Base-by-base conservation (phyloP, 2,888 invertebrate species). In the Halocaridina rubra region DNA sequence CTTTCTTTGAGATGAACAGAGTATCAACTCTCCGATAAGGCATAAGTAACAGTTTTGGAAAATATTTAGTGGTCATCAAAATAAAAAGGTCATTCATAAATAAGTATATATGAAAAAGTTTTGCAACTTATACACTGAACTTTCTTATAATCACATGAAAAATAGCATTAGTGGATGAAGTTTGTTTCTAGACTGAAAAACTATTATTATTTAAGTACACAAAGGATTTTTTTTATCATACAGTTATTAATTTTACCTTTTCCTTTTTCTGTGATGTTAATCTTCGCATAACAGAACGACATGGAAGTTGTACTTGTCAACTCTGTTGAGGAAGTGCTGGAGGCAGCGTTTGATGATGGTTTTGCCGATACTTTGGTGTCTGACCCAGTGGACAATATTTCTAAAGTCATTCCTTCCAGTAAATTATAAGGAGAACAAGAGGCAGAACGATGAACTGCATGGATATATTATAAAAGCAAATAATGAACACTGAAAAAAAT, bases 271-370 rank as follows among this genome's bases (percentile, higher is more conserved):
- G n/a, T n/a, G n/a, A n/a, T n/a, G n/a, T n/a, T n/a, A n/a, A n/a
- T n/a, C n/a, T n/a, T n/a, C n/a, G n/a, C 24, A 16, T 8, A 46
- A 7, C 74, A 84, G 84, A 74, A 78, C 79, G 84, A 84, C 22
- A n/a, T 79, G 7, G 84, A 84, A 39, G 84, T 84, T 46, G 84
- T 84, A 19, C 79, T 84, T 8, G 84, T 84, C 29, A 79, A 84
- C 79, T 71, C 84, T 46, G 84, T 78, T 0, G 84, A 74, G 32
- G 78, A 84, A 27, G 84, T 84, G n/a, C 79, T 84, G 13, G 59
- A 72, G 30, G 84, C 84, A 46, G 84, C 84, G 8, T 84, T 84
- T 67, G 78, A 84, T 24, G 84, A 79, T 39, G 76, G 76, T 3
- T 84, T 84, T 24, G 24, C 61, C 8, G 74, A 74, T 8, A 24